Evolutionary conservation across 2,113 vertebrate species (phyloP), one percentile per base, ranked within the genome.

Genomic region (Ellobius talpinus): DNA sequence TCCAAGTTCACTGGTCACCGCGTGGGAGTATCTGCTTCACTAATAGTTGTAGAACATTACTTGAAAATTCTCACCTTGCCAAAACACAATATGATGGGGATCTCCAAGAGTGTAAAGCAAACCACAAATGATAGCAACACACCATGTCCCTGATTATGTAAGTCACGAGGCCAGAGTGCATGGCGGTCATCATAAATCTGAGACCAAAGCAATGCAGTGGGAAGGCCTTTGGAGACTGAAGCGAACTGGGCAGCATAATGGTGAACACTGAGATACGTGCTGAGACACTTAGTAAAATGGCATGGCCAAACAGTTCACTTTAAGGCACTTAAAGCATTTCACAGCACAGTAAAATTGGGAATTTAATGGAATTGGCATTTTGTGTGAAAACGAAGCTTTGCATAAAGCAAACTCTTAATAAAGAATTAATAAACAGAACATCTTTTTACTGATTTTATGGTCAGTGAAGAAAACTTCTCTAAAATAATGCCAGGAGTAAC

Each of bases 21-120:
- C 87, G 88, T 76, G 97, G 73, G 47, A 92, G 79, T 97, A 93
- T 84, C 90, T 91, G 77, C 91, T 70, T 90, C 95, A 94, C 94
- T 85, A 45, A 87, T 95, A 97, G 90, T 6, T n/a, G 42, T 89
- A n/a, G 19, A 96, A 89, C 47, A 81, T 55, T 24, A 47, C 29
- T 7, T 61, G 65, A 3, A 10, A 78, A 87, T 50, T 92, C 68
- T 50, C 61, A 94, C 76, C 81, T 94, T 92, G 94, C 72, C 79
- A 45, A 87, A 79, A 31, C 91, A 96, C 63, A 5, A 68, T 82
- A 87, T 0, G 11, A 42, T 52, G 55, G 66, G 70, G 96, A 97
- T 50, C 7, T 65, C 52, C 29, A 88, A 73, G 72, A 96, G n/a
- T 73, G 97, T 84, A 91, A 95, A 82, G 36, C 95, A 82, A 89